Base-by-base conservation (phyloP, 1,140 invertebrate genomes). In the Trinorchestia longiramus region DNA sequence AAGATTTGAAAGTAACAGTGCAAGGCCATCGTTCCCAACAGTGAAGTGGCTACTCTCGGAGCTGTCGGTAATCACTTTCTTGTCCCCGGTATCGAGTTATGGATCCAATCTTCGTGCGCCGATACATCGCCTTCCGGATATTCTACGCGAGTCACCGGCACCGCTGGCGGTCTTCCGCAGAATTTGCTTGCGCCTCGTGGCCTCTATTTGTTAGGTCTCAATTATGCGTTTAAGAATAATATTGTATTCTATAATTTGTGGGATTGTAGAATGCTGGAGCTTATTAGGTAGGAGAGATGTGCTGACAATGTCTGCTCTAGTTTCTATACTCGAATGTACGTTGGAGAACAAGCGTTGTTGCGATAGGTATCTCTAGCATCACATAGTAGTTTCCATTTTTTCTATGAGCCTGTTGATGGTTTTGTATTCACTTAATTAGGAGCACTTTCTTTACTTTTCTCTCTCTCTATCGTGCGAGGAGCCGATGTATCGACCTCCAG, bases 61-160 rank as follows among this genome's bases (percentile, higher is more conserved):
- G 88, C 43, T 90, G 88, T 90, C 23, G 88, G 28, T 43, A 90
- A 90, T 90, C 88, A 90, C 88, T 90, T 77, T 90, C 88, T 42
- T 41, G 88, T 41, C 3, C 41, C 88, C 41, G 4, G 88, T 90
- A 90, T 90, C 43, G 88, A 90, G 88, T 90, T 90, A 90, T 90
- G 43, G 88, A 90, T 41, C 41, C 88, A 90, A 90, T 90, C 88
- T 90, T 90, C 88, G 88, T 43, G 88, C 43, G 41, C 41, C 88
- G 43, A 90, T 90, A 90, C 41, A 90, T 90, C 43, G 88, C 43
- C 41, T 90, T 42, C 88, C 4, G 8, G 88, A 42, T 43, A 90
- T 77, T 77, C 62, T 77, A 77, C 62, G 36, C 62, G 11, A 36
- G 28, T 19, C 47, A 19, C n/a, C 47, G 47, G 47, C 62, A 36